These are phyloP conservation scores for Lerema accius DNA, from an alignment of 1,140 invertebrate species.

Conservation along the genomic window DNA sequence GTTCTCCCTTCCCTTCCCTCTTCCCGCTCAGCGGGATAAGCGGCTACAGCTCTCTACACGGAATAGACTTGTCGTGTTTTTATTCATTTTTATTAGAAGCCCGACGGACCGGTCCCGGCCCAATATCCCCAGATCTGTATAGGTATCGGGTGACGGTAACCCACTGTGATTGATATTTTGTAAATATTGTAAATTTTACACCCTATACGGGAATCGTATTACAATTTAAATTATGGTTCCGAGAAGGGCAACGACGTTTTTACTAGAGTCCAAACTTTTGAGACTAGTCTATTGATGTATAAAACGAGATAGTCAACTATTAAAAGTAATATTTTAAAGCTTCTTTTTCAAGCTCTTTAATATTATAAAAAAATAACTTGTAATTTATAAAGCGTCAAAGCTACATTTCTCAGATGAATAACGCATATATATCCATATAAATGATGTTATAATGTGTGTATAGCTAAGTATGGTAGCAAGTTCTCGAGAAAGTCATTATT, in stretches of 20 bases:
- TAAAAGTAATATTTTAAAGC: too few relatives aligned
- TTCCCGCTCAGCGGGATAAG: conserved; percentile 41
- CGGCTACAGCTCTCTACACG: conserved; percentile 48
- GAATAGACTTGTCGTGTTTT: conserved; percentile 78
- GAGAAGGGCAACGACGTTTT: not conserved
- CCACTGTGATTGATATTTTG: conserved; percentile 41
- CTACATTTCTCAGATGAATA: too few relatives aligned
- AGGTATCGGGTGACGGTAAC: conserved; percentile 33
- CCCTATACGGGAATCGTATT: conserved; percentile 16
- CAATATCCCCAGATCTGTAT: conserved; percentile 28
- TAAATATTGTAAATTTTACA: conserved; percentile 42
- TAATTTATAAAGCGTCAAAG: too few relatives aligned
- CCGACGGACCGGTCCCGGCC: conserved; percentile 51
- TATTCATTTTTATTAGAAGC: conserved; percentile 68
- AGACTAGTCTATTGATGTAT: too few relatives aligned
- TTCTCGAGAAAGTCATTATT: conserved; percentile 79
- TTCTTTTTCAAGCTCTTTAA: too few relatives aligned
- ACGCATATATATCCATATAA: not conserved
- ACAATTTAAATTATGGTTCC: not conserved
- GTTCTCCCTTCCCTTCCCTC: conserved; percentile 49
- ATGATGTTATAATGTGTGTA: conserved; percentile 44
- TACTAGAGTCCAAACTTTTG: too few relatives aligned
- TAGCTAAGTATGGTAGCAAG: conserved; percentile 38
- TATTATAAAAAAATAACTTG: too few relatives aligned
- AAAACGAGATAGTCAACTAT: too few relatives aligned